Percentiles rank a stretch among this genome's conserved stretches.
phyloP scores from a whole-genome alignment of 2,113 vertebrate genomes.

The Cyrtonyx montezumae region DNA sequence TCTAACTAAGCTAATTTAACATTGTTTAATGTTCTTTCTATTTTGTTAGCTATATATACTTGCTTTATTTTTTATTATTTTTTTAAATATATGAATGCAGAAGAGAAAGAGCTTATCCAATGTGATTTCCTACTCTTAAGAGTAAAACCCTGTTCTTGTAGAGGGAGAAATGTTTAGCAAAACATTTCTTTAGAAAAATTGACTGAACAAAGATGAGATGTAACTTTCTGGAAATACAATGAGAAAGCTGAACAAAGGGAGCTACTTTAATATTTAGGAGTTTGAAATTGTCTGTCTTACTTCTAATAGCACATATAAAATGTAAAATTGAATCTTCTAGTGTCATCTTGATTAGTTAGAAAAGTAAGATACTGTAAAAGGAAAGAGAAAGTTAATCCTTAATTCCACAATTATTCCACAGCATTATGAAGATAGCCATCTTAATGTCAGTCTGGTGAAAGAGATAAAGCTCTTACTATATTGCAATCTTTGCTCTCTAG shows the following conservation, averaged over 20 bases:
- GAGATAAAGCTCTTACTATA: conserved; percentile 19
- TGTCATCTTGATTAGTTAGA: background rate
- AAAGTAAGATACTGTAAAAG: background rate
- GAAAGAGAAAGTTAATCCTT: conserved; percentile 42
- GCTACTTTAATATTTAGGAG: background rate
- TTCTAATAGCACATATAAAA: background rate
- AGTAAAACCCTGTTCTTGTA: background rate
- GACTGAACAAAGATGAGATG: background rate
- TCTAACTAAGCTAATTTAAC: background rate
- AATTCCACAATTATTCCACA: conserved; percentile 29
- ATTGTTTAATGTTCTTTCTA: background rate
- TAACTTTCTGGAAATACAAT: background rate
- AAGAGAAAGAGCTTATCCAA: background rate
- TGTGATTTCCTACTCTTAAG: background rate
- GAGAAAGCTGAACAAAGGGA: background rate
- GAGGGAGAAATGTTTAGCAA: background rate
- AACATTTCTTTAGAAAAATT: background rate
- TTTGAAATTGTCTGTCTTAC: background rate
- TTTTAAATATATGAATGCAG: background rate
- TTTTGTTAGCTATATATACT: background rate
- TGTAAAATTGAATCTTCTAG: background rate
- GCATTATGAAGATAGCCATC: conserved; percentile 33
- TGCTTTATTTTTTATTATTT: background rate
- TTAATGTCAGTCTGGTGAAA: conserved; percentile 47
- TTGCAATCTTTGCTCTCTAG: background rate